These are phyloP conservation scores for Heterochromis multidens DNA, from an alignment of 2,113 vertebrate genomes.

Conservation along the genomic window DNA sequence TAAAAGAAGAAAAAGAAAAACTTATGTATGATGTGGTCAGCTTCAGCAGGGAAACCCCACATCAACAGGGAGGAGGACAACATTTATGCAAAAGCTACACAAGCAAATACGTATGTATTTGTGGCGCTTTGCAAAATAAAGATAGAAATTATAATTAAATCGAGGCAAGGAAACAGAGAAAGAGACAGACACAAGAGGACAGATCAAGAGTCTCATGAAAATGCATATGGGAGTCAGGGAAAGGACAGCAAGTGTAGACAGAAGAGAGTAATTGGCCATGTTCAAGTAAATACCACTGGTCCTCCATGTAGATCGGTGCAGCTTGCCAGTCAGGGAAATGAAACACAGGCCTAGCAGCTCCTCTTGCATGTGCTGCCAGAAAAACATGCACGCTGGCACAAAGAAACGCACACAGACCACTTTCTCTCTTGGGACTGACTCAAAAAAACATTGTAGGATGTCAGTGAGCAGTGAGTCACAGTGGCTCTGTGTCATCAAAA, in stretches of 20 bases:
- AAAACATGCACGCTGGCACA: background rate
- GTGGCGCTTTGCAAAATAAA: background rate
- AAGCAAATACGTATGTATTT: background rate
- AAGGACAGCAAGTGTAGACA: conserved; percentile 36
- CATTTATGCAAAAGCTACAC: background rate
- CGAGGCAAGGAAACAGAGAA: background rate
- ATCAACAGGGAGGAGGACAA: background rate
- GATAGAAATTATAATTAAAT: background rate
- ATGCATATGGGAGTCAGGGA: conserved; percentile 44
- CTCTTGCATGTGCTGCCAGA: conserved; percentile 14
- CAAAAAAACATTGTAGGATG: conserved; percentile 8
- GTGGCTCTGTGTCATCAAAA: conserved; percentile 10
- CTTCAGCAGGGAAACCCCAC: background rate
- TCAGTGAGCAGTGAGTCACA: conserved; percentile 26
- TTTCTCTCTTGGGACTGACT: background rate
- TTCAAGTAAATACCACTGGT: conserved; percentile 40
- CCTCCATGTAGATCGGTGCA: background rate
- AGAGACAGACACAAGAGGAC: background rate
- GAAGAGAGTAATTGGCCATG: conserved; percentile 36
- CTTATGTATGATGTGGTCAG: background rate
- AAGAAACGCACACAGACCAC: background rate
- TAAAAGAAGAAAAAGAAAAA: background rate
- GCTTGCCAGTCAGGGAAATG: conserved; percentile 44
- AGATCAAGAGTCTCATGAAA: conserved; percentile 4
- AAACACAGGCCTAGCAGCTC: conserved; percentile 37